phyloP scores from a whole-genome alignment of 92 coral and sea anemone genomes.

The Epizoanthus stellaris region DNA sequence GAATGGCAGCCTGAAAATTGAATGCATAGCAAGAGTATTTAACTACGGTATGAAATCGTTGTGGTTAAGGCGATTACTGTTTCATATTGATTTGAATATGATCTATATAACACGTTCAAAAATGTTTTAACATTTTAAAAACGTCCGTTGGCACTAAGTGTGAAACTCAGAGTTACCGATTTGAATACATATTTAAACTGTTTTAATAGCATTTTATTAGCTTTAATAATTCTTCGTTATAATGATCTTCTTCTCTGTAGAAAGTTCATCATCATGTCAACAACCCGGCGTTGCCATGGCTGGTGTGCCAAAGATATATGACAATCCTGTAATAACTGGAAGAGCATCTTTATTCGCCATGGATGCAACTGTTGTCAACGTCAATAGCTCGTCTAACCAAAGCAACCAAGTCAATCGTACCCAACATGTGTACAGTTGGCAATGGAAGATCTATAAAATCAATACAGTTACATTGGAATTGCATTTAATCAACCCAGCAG shows the following conservation, averaged over 20 bases:
- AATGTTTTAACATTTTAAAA: no score
- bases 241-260: background rate
- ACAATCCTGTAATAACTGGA: background rate
- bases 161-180: background rate
- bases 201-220: background rate
- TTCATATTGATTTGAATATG: no score
- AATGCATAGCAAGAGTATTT: no score
- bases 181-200: background rate
- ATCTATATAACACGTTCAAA: no score
- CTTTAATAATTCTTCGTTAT: background rate
- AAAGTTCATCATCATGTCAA: background rate
- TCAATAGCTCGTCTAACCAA: background rate
- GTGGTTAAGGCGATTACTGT: no score
- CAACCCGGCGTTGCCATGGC: constrained; percentile 6
- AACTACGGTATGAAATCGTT: no score
- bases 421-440: background rate
- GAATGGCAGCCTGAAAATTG: no score
- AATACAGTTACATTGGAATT: background rate
- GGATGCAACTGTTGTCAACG: no score
- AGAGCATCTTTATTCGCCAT: no score
- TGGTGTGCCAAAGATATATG: background rate
- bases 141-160: no score
- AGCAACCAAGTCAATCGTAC: no score
- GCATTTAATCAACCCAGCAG: background rate
- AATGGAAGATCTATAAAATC: background rate